Conservation (phyloP, 2,888 invertebrate genomes). For the Proisotoma minuta region DNA sequence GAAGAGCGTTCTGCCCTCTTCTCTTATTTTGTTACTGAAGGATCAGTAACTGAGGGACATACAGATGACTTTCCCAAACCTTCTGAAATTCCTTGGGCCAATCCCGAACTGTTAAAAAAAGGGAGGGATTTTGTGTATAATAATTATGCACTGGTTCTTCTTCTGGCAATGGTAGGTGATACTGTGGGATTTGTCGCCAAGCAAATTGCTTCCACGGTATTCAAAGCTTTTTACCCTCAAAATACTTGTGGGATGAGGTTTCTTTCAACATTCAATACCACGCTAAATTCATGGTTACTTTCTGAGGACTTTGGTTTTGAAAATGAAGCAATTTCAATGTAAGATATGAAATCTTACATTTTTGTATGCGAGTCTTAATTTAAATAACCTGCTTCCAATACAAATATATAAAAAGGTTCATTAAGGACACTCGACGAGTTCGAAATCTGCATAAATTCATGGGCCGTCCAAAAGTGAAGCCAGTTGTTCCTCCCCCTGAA, state of each 20-base stretch:
- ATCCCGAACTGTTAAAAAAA: neutral
- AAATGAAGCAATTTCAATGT: too few species aligned
- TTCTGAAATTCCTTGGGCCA: neutral
- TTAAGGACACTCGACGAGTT: neutral
- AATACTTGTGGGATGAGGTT: neutral
- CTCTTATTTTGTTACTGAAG: too few species aligned
- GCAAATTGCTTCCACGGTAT: slow-evolving; percentile 1
- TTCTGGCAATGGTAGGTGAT: neutral
- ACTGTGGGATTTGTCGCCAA: neutral
- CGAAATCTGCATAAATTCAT: neutral
- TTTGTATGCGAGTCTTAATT: too few species aligned
- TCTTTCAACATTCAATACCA: neutral
- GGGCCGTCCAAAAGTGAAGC: neutral
- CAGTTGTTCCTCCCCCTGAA: neutral
- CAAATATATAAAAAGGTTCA: too few species aligned
- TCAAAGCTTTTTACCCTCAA: neutral
- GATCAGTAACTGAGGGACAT: neutral
- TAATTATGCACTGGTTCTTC: neutral
- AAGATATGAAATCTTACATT: too few species aligned
- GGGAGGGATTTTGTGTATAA: neutral
- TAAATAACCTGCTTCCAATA: too few species aligned
- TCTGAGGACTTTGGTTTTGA: too few species aligned
- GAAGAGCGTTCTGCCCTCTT: too few species aligned
- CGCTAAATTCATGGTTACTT: neutral
- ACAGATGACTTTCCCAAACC: neutral